Percentiles rank a stretch among this genome's conserved stretches.
Conservation (phyloP, 2,113 vertebrate species). For the Chaetops frenatus region DNA sequence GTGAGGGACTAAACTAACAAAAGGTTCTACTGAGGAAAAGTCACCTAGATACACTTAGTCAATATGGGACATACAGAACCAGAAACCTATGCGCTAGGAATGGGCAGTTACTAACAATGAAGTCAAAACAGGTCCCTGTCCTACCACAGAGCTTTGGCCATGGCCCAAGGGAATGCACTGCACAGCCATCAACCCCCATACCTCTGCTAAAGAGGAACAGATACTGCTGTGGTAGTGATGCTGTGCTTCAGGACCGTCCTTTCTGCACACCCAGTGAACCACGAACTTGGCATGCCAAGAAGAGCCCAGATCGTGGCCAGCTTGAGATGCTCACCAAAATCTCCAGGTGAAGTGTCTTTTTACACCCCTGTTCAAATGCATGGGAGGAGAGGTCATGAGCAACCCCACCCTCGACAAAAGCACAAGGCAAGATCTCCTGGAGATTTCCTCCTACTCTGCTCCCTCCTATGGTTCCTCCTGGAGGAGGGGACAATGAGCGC, state of each 20-base stretch:
- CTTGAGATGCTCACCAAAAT: neutral
- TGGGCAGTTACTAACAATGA: neutral
- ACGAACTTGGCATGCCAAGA: neutral
- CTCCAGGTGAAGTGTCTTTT: neutral
- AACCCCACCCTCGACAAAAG: neutral
- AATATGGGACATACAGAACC: accelerated
- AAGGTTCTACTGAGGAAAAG: neutral
- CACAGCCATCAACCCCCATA: neutral
- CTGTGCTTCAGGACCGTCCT: neutral
- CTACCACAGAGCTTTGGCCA: neutral
- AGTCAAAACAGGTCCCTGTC: neutral
- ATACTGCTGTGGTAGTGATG: neutral
- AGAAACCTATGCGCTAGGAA: neutral
- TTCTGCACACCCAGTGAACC: neutral
- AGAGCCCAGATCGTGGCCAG: neutral
- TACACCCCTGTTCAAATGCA: neutral
- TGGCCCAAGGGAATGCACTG: neutral
- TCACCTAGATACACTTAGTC: neutral
- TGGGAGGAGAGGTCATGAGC: neutral
- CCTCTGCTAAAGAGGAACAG: neutral
- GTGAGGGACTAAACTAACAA: neutral
- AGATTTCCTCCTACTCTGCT: conserved; percentile 29
- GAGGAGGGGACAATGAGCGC: neutral
- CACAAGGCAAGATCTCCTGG: neutral
- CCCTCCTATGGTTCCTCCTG: neutral